Evolutionary conservation across 1,140 invertebrate genomes (phyloP).

Genomic region (Berghia stephanieae): DNA sequence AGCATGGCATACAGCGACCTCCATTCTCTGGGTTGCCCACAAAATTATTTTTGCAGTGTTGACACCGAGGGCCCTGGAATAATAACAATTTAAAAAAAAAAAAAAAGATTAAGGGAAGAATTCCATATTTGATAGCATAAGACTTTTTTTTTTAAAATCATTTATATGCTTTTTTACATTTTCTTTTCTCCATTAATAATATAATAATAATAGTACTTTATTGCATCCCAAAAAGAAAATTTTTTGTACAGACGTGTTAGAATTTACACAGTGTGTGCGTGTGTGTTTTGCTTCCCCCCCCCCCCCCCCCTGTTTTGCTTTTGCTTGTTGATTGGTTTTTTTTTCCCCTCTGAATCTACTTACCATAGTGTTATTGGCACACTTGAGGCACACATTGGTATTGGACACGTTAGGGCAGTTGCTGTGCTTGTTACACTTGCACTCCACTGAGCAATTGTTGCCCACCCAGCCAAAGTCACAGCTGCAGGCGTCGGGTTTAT

Average conservation of each 20-base stretch:
- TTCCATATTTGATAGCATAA: neutral
- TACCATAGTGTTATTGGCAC: slow-evolving; percentile 91
- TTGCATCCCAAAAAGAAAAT: too few relatives aligned
- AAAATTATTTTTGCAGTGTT: slow-evolving; percentile 86
- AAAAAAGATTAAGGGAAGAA: neutral
- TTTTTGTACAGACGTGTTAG: too few relatives aligned
- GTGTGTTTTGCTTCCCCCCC: too few relatives aligned
- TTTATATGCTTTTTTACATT: neutral
- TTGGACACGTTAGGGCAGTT: slow-evolving; percentile 87
- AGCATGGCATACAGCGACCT: slow-evolving; percentile 86
- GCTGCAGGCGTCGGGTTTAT: slow-evolving; percentile 83
- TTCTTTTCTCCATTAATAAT: too few relatives aligned
- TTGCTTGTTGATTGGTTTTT: too few relatives aligned
- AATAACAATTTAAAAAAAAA: neutral
- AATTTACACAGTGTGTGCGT: too few relatives aligned
- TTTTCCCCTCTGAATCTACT: too few relatives aligned
- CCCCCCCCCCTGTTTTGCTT: too few relatives aligned
- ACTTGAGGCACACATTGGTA: slow-evolving; percentile 82
- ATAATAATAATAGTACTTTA: too few relatives aligned
- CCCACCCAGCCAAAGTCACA: slow-evolving; percentile 97
- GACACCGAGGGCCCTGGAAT: slow-evolving; percentile 76
- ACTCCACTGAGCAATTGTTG: slow-evolving; percentile 90
- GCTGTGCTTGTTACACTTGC: slow-evolving; percentile 93
- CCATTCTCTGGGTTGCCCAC: slow-evolving; percentile 90
- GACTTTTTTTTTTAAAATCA: neutral